Evolutionary conservation across 2,113 vertebrate genomes (phyloP).

Genomic region (Lamprotornis superbus): DNA sequence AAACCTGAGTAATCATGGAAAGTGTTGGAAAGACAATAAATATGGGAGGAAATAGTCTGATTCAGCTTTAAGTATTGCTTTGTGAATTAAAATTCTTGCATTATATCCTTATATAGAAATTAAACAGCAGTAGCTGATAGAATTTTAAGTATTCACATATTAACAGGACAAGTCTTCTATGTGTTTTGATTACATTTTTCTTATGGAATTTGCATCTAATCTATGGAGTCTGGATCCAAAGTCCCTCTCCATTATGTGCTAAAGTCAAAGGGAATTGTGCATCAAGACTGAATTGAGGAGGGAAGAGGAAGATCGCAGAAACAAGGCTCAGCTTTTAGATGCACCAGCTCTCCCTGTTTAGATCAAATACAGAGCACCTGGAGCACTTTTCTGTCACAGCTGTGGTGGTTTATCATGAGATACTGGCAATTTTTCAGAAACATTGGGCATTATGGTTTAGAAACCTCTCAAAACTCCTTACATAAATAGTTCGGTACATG

Average conservation of each 20-base stretch:
- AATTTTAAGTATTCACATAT: not conserved
- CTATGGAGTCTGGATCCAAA: not conserved
- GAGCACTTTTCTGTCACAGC: not conserved
- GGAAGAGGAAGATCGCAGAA: not conserved
- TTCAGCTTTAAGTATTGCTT: not conserved
- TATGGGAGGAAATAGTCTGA: not conserved
- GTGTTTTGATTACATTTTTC: not conserved
- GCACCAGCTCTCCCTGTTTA: not conserved
- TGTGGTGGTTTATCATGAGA: not conserved
- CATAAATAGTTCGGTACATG: too few species aligned
- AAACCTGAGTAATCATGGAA: not conserved
- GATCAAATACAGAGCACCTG: not conserved
- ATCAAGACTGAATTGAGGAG: not conserved
- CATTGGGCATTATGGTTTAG: not conserved
- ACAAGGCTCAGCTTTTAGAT: not conserved
- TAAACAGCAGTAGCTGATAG: not conserved
- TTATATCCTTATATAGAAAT: not conserved
- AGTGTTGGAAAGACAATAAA: not conserved
- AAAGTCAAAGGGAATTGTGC: not conserved
- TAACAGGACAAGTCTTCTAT: not conserved
- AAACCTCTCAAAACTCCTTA: not conserved
- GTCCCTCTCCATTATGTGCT: not conserved
- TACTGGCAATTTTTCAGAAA: not conserved
- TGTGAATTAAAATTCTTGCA: not conserved
- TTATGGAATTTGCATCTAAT: not conserved